Percentiles rank a stretch among this genome's conserved stretches.
Evolutionary conservation across 1,140 invertebrate species (phyloP).

Genomic region (Cataglyphis hispanica): DNA sequence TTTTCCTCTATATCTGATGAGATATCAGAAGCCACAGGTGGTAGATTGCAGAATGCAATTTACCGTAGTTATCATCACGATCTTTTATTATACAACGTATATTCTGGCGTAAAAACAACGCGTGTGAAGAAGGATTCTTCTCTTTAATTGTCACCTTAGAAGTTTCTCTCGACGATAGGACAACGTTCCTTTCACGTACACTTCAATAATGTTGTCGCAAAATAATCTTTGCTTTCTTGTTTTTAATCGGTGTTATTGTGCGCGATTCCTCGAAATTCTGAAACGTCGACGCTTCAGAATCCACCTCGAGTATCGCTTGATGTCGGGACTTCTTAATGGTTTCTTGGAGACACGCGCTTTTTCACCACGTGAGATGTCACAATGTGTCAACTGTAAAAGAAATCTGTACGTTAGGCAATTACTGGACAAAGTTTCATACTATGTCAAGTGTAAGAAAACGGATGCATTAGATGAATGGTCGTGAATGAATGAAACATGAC

Average conservation of each 20-base stretch:
- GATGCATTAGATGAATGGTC: background rate
- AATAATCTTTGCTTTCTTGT: background rate
- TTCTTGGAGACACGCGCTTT: slow-evolving; percentile 39
- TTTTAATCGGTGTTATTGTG: slow-evolving; percentile 53
- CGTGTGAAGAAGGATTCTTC: background rate
- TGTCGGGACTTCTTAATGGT: slow-evolving; percentile 41
- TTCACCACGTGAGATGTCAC: slow-evolving; percentile 41
- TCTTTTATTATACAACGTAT: slow-evolving; percentile 35
- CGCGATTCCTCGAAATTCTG: slow-evolving; percentile 46
- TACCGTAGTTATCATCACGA: background rate
- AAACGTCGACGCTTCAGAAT: slow-evolving; percentile 61
- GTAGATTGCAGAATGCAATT: slow-evolving; percentile 37
- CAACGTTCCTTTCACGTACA: background rate
- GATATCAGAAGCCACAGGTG: slow-evolving; percentile 54
- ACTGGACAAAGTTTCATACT: background rate
- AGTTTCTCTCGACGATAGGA: slow-evolving; percentile 11
- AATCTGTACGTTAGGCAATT: slow-evolving; percentile 28
- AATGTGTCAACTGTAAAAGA: slow-evolving; percentile 69
- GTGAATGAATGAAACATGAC: background rate
- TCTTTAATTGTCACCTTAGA: slow-evolving; percentile 22
- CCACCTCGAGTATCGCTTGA: slow-evolving; percentile 55
- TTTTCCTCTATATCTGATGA: slow-evolving; percentile 30
- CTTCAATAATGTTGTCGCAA: slow-evolving; percentile 19
- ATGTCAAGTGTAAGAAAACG: background rate
- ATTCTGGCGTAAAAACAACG: background rate